Conservation (phyloP, 2,888 invertebrate species). For the Hipparchia semele region DNA sequence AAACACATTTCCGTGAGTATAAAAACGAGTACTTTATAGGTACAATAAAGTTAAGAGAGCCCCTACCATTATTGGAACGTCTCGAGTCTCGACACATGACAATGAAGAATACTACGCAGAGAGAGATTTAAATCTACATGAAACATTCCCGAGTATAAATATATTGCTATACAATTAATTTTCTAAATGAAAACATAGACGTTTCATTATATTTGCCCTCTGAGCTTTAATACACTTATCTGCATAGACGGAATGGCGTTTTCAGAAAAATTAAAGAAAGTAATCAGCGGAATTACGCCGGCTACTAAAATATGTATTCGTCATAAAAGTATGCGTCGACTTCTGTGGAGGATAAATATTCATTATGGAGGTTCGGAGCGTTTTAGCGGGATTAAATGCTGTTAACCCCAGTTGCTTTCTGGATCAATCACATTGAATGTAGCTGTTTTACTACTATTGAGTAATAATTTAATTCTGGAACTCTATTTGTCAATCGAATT, state of each 20-base stretch:
- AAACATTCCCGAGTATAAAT: background rate
- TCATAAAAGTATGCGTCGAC: conserved; percentile 80
- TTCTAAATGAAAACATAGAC: conserved; percentile 44
- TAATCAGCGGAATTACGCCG: conserved; percentile 79
- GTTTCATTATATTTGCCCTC: conserved; percentile 67
- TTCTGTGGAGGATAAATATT: conserved; percentile 80
- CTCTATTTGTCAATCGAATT: conserved; percentile 6
- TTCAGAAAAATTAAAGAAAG: conserved; percentile 81
- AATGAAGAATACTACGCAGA: background rate
- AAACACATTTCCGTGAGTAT: no score
- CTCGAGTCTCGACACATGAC: no score
- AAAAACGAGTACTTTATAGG: no score
- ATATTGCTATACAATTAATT: conserved; percentile 39
- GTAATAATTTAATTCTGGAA: conserved; percentile 21
- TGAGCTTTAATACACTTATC: conserved; percentile 72
- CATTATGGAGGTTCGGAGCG: conserved; percentile 80
- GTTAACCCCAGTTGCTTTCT: conserved; percentile 71
- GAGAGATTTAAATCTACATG: background rate
- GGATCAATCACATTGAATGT: conserved; percentile 63
- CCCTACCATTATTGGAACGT: no score
- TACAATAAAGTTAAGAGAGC: no score
- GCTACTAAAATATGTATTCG: conserved; percentile 83
- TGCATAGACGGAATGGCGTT: conserved; percentile 54
- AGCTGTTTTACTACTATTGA: conserved; percentile 14
- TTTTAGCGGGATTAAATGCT: conserved; percentile 81